phyloP scores from a whole-genome alignment of 2,113 vertebrate species.

The Acanthochromis polyacanthus region DNA sequence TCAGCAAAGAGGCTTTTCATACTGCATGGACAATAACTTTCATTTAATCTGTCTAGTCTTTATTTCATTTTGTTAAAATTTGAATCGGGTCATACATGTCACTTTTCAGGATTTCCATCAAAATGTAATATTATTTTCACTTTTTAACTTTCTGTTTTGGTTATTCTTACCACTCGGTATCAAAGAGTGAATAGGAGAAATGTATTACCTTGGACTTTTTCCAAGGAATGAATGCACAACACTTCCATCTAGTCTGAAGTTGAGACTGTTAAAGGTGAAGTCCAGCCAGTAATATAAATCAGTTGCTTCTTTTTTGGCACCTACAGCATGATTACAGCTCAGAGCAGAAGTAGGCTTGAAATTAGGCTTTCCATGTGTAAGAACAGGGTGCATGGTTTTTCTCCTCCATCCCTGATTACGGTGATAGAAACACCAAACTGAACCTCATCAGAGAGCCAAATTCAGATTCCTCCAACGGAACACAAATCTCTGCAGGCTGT shows the following conservation, averaged over 20 bases:
- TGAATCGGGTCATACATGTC: conserved; percentile 19
- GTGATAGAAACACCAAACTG: conserved; percentile 33
- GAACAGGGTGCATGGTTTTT: conserved; percentile 10
- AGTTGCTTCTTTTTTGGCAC: conserved; percentile 2
- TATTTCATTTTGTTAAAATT: not conserved
- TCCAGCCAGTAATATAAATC: conserved; percentile 6
- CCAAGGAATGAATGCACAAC: conserved; percentile 15
- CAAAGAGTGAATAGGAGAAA: conserved; percentile 18
- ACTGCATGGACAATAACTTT: conserved; percentile 7
- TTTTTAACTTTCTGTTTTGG: not conserved
- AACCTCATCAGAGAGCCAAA: conserved; percentile 37
- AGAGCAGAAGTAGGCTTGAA: not conserved
- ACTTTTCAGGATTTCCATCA: not conserved
- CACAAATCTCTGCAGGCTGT: conserved; percentile 49
- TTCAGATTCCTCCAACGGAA: conserved; percentile 47
- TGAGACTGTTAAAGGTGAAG: not conserved
- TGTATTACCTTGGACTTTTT: not conserved
- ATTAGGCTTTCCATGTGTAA: conserved; percentile 26
- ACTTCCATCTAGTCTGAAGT: not conserved
- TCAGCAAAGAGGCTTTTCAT: not conserved
- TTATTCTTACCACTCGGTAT: not conserved
- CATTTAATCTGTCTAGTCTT: conserved; percentile 47
- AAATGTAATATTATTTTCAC: not conserved
- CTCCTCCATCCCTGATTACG: conserved; percentile 54
- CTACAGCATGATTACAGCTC: not conserved